Evolutionary conservation across 2,888 invertebrate genomes (phyloP).

Genomic region (Campopleginae sp.): DNA sequence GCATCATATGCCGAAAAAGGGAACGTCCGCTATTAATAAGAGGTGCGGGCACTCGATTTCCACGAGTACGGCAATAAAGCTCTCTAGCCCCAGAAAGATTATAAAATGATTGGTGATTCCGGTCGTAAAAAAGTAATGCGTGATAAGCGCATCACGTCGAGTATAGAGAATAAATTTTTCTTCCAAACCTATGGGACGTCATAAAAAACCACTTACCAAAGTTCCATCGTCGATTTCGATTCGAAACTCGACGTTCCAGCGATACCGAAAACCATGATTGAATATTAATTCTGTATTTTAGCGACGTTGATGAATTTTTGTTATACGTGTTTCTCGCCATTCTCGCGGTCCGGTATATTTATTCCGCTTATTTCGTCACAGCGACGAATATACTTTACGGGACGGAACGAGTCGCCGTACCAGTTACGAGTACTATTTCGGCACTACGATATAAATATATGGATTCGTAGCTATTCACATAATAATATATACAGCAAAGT

Average conservation of each 20-base stretch:
- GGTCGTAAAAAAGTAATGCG: neutral
- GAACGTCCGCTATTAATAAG: neutral
- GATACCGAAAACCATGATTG: neutral
- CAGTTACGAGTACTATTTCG: constrained; percentile 39
- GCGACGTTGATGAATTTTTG: constrained; percentile 23
- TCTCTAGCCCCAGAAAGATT: neutral
- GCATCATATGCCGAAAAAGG: neutral
- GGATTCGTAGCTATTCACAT: constrained; percentile 12
- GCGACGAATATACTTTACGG: constrained; percentile 21
- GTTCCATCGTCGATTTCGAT: constrained; percentile 11
- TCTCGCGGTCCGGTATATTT: constrained; percentile 12
- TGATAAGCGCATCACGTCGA: neutral
- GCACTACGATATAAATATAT: constrained; percentile 23
- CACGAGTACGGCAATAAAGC: neutral
- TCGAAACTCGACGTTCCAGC: constrained; percentile 23
- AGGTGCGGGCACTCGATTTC: neutral
- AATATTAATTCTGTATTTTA: constrained; percentile 39
- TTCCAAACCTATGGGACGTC: neutral
- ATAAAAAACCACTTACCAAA: constrained; percentile 3
- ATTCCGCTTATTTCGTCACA: constrained; percentile 45
- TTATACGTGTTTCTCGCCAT: constrained; percentile 1
- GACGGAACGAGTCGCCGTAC: constrained; percentile 16
- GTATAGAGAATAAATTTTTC: neutral
- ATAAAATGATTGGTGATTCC: neutral
- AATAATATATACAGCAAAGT: neutral